Evolutionary conservation across 1,140 invertebrate species (phyloP).

Genomic region (Megalonaias nervosa): DNA sequence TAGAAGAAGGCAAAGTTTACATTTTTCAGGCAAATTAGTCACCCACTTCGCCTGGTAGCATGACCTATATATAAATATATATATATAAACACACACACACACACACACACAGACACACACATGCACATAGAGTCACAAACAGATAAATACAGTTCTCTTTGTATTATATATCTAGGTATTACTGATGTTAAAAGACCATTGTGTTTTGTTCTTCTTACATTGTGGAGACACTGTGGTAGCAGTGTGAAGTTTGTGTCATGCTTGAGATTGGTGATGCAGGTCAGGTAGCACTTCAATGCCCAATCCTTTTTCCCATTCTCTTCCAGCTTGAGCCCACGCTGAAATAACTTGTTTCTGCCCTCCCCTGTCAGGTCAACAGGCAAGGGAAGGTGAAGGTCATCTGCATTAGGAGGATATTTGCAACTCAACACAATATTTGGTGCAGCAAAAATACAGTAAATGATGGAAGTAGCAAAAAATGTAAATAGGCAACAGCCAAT

Average conservation of each 20-base stretch:
- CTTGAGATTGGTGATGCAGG: conserved; percentile 55
- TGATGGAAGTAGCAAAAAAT: too few relatives aligned
- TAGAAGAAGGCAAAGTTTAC: too few relatives aligned
- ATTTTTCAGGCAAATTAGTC: too few relatives aligned
- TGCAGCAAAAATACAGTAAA: too few relatives aligned
- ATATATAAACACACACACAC: background rate
- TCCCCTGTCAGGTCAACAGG: conserved; percentile 29
- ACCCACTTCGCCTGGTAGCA: too few relatives aligned
- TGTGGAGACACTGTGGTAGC: conserved; percentile 63
- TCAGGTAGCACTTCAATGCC: conserved; percentile 63
- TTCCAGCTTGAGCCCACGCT: conserved; percentile 50
- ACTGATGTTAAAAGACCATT: background rate
- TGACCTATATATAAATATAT: background rate
- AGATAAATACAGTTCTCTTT: background rate
- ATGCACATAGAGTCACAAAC: background rate
- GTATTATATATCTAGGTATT: background rate
- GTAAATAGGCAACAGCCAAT: too few relatives aligned
- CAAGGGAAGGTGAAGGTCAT: too few relatives aligned
- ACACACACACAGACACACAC: too few relatives aligned
- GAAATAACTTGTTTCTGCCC: conserved; percentile 58
- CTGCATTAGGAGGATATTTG: too few relatives aligned
- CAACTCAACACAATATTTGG: too few relatives aligned
- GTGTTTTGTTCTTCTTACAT: conserved; percentile 45
- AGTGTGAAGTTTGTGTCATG: conserved; percentile 52
- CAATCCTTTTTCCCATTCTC: conserved; percentile 47